Percentiles rank a stretch among this genome's conserved stretches.
Conservation (phyloP, 2,888 invertebrate genomes). For the Callinectes sapidus region DNA sequence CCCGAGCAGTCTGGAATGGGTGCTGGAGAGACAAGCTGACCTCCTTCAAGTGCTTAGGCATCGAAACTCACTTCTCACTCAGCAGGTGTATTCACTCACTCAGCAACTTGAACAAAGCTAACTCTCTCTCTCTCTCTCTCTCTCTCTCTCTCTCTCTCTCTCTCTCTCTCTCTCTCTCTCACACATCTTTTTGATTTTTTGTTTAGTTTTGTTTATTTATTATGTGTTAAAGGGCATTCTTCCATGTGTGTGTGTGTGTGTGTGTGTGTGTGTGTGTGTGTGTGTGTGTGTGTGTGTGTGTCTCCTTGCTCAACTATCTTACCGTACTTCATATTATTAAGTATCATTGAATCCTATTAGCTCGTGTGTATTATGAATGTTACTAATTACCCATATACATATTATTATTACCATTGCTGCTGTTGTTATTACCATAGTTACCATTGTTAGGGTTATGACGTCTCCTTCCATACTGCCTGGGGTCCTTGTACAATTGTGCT, state of each 20-base stretch:
- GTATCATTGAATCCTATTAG: not conserved
- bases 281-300: slow-evolving; percentile 1
- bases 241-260: not conserved
- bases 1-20: slow-evolving; percentile 58
- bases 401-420: not conserved
- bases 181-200: not conserved
- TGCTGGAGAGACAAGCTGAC: slow-evolving; percentile 66
- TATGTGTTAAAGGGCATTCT: not conserved
- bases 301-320: not conserved
- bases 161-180: slow-evolving; percentile 27
- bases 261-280: slow-evolving; percentile 14
- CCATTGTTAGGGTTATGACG: not conserved
- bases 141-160: slow-evolving; percentile 20
- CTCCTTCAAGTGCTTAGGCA: slow-evolving; percentile 60
- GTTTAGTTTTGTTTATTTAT: not conserved
- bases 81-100: slow-evolving; percentile 62
- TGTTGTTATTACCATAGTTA: not conserved
- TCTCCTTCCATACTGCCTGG: not conserved
- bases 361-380: not conserved
- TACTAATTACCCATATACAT: not conserved
- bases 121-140: slow-evolving; percentile 19
- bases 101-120: slow-evolving; percentile 42
- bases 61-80: slow-evolving; percentile 60
- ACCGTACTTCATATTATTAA: not conserved
- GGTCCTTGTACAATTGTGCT: no score